A percentile compares a stretch with the other conserved stretches of the same genome.
phyloP scores from a whole-genome alignment of 2,797 vertebrate species.

The Halcyon leucocephala region DNA sequence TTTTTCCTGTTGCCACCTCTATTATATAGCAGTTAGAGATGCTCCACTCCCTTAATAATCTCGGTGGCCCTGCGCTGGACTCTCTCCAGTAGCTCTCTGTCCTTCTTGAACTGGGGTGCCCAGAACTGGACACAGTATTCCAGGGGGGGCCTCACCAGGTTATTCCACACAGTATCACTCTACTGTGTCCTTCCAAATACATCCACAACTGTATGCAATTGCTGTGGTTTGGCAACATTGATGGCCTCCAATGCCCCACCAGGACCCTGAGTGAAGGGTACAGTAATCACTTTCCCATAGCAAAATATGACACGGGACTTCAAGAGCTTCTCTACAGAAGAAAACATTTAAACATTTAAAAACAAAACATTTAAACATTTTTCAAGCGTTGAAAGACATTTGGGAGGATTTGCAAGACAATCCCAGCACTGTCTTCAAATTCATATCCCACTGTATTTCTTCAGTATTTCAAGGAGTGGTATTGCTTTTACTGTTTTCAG shows the following conservation, averaged over 20 bases:
- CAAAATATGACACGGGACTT: background rate
- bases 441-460: background rate
- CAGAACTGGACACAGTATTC: too few relatives aligned
- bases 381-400: background rate
- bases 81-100: too few relatives aligned
- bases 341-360: background rate
- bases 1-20: background rate
- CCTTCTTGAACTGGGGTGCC: too few relatives aligned
- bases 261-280: background rate
- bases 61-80: too few relatives aligned
- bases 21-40: background rate
- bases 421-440: background rate
- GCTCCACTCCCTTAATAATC: too few relatives aligned
- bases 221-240: fast-evolving
- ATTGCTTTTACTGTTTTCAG: background rate
- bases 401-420: background rate
- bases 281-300: background rate
- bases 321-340: background rate
- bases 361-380: background rate
- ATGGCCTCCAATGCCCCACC: background rate
- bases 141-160: too few relatives aligned
- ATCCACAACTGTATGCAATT: background rate
- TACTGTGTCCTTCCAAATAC: background rate
- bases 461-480: background rate
- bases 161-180: background rate